Conservation (phyloP, 2,113 vertebrate species). For the Rhinolophus ferrumequinum region DNA sequence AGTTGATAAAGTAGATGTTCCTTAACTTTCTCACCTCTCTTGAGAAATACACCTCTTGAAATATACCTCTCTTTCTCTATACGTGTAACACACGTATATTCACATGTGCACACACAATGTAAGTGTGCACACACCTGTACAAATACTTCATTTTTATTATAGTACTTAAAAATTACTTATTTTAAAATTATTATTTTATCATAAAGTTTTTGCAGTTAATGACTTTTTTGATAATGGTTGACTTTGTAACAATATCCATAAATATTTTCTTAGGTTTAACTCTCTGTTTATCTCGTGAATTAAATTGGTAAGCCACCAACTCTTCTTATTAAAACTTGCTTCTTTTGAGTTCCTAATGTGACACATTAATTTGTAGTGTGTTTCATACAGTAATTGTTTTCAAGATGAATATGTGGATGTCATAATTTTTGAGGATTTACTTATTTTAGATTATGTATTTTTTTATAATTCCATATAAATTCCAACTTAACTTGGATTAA, state of each 20-base stretch:
- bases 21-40: background rate
- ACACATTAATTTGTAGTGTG: background rate
- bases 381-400: background rate
- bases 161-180: background rate
- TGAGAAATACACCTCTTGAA: background rate
- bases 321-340: background rate
- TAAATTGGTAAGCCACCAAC: background rate
- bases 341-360: background rate
- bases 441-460: background rate
- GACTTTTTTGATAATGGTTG: background rate
- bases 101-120: background rate
- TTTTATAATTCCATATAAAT: background rate
- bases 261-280: background rate
- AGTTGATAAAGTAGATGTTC: background rate
- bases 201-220: background rate
- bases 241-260: background rate
- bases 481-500: background rate
- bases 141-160: background rate
- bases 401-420: background rate
- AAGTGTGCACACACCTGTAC: background rate
- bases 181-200: background rate
- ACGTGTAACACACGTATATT: background rate
- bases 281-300: background rate
- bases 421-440: background rate
- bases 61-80: background rate